These are phyloP conservation scores for Platichthys flesus DNA, from an alignment of 2,113 vertebrate species.

Conservation along the genomic window DNA sequence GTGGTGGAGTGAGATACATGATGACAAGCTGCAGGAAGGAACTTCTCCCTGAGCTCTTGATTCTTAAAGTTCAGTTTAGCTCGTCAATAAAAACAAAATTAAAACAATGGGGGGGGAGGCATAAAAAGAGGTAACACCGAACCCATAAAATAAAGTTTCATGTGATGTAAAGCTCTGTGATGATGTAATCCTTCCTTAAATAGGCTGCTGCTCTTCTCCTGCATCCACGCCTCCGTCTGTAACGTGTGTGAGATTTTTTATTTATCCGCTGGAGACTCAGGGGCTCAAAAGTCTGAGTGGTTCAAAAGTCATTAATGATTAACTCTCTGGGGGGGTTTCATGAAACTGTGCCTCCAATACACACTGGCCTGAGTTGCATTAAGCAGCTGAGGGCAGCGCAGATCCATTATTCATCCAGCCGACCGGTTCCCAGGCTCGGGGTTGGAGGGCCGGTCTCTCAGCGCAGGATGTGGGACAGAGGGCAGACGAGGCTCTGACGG, in stretches of 20 bases:
- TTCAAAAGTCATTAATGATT: conserved; percentile 39
- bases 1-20: conserved; percentile 5
- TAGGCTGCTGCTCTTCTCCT: too few relatives aligned
- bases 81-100: conserved; percentile 11
- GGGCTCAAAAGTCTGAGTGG: neutral
- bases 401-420: too few relatives aligned
- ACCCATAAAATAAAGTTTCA: neutral
- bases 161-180: neutral
- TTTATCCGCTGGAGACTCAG: neutral
- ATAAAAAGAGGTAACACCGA: neutral
- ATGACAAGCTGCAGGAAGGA: conserved; percentile 1
- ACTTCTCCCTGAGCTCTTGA: conserved; percentile 1
- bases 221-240: too few relatives aligned
- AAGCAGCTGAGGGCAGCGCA: too few relatives aligned
- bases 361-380: too few relatives aligned
- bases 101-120: neutral
- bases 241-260: neutral
- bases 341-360: conserved; percentile 1
- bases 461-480: too few relatives aligned
- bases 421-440: too few relatives aligned
- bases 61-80: conserved; percentile 26
- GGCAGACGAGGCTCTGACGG: neutral
- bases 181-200: too few relatives aligned
- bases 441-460: too few relatives aligned
- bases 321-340: too few relatives aligned